Evolutionary conservation across 2,797 vertebrate species (phyloP).

Genomic region (Danio choprae): DNA sequence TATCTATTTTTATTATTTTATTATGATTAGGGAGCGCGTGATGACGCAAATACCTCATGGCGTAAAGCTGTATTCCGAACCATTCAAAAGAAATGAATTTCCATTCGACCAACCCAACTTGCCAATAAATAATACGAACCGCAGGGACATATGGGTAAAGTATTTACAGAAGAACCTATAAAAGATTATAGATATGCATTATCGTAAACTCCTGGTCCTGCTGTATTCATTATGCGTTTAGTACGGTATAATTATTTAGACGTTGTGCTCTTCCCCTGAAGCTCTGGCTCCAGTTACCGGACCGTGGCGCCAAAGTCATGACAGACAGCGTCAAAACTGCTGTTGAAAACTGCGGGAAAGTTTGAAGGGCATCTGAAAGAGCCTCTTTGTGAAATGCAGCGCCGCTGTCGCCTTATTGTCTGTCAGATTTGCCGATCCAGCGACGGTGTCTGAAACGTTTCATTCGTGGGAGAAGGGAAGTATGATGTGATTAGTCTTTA

Average conservation of each 20-base stretch:
- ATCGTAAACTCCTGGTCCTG: conserved; percentile 68
- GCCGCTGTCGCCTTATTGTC: conserved; percentile 69
- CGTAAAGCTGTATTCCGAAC: neutral
- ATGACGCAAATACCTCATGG: neutral
- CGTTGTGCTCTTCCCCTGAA: conserved; percentile 59
- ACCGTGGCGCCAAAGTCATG: conserved; percentile 75
- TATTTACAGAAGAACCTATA: conserved; percentile 67
- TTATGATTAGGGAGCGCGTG: neutral
- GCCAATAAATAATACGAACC: conserved; percentile 61
- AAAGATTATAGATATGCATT: conserved; percentile 67
- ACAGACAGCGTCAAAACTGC: conserved; percentile 73
- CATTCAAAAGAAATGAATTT: neutral
- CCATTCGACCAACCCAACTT: conserved; percentile 30
- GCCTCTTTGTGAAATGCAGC: conserved; percentile 65
- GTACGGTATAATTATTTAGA: conserved; percentile 66
- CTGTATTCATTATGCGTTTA: conserved; percentile 58
- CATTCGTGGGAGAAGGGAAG: conserved; percentile 35
- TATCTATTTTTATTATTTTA: too few relatives aligned
- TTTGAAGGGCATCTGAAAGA: conserved; percentile 68
- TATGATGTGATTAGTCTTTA: conserved; percentile 72
- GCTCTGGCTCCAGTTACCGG: conserved; percentile 52
- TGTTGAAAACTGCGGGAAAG: conserved; percentile 70
- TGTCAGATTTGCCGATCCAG: conserved; percentile 71
- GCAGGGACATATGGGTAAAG: conserved; percentile 70
- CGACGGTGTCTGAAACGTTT: conserved; percentile 66